These are phyloP conservation scores for Plebejus argus DNA, from an alignment of 2,888 invertebrate genomes.

Conservation along the genomic window DNA sequence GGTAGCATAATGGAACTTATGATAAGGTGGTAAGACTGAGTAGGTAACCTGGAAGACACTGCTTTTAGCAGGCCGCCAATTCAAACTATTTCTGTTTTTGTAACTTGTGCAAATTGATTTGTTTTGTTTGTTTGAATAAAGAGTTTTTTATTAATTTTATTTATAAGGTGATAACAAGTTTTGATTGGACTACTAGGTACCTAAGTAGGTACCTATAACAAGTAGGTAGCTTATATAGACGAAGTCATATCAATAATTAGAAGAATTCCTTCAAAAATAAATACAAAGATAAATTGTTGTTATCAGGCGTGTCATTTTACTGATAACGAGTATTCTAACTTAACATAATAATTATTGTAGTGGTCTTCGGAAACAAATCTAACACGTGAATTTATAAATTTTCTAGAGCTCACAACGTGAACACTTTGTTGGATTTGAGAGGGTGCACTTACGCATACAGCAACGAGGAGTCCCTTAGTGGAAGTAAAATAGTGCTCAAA, in stretches of 20 bases:
- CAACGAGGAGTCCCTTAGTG: conserved; percentile 77
- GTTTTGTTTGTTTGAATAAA: no score
- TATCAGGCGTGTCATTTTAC: conserved; percentile 71
- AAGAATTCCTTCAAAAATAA: conserved; percentile 48
- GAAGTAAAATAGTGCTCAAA: conserved; percentile 77
- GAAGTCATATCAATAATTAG: conserved; percentile 9
- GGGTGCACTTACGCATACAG: conserved; percentile 81
- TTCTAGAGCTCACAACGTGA: conserved; percentile 78
- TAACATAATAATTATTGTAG: conserved; percentile 54
- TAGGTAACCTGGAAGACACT: no score
- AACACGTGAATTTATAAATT: conserved; percentile 32
- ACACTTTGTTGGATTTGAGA: conserved; percentile 78
- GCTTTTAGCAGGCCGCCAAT: no score
- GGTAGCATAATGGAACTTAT: no score
- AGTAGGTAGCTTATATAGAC: conserved; percentile 2
- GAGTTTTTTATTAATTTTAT: no score
- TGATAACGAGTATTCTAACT: conserved; percentile 62
- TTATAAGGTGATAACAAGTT: no score
- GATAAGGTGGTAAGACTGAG: no score
- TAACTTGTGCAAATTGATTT: no score
- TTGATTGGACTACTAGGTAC: no score
- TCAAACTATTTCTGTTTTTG: no score
- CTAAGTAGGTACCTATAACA: no score
- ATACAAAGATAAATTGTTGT: conserved; percentile 66
- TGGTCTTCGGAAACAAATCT: conserved; percentile 48